phyloP scores from a whole-genome alignment of 2,888 invertebrate species.

The Caenorhabditis wallacei region DNA sequence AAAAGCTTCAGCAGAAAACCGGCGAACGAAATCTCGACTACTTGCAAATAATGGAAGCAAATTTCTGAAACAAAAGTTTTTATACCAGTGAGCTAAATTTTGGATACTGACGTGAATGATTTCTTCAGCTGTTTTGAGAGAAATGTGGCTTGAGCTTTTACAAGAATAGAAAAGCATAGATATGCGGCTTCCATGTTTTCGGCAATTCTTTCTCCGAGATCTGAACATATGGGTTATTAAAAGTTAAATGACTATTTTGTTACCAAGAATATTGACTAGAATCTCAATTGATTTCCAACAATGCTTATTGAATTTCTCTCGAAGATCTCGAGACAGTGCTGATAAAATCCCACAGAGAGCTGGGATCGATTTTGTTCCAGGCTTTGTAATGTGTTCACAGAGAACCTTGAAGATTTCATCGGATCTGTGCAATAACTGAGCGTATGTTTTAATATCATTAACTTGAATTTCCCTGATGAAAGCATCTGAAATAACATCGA shows the following conservation, averaged over 20 bases:
- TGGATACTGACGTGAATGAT: constrained; percentile 71
- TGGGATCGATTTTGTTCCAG: constrained; percentile 83
- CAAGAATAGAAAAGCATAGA: constrained; percentile 91
- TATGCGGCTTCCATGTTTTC: constrained; percentile 89
- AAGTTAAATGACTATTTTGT: too few relatives aligned
- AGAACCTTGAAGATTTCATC: constrained; percentile 84
- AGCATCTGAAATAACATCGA: constrained; percentile 83
- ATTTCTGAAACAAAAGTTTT: constrained; percentile 58
- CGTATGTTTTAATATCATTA: constrained; percentile 89
- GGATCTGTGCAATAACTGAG: constrained; percentile 89
- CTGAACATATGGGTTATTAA: constrained; percentile 37
- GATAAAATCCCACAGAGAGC: constrained; percentile 72
- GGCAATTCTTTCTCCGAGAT: constrained; percentile 67
- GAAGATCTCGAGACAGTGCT: constrained; percentile 73
- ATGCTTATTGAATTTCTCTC: constrained; percentile 75
- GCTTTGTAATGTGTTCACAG: constrained; percentile 88
- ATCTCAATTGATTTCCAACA: constrained; percentile 73
- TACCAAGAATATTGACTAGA: constrained; percentile 69
- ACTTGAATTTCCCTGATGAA: constrained; percentile 89
- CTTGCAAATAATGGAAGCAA: constrained; percentile 87
- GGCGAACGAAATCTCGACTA: constrained; percentile 91
- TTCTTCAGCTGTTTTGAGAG: constrained; percentile 89
- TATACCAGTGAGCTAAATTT: neutral
- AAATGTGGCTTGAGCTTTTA: constrained; percentile 92
- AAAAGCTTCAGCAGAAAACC: constrained; percentile 97